Conservation (phyloP, 2,797 vertebrate genomes). For the Galago senegalensis region DNA sequence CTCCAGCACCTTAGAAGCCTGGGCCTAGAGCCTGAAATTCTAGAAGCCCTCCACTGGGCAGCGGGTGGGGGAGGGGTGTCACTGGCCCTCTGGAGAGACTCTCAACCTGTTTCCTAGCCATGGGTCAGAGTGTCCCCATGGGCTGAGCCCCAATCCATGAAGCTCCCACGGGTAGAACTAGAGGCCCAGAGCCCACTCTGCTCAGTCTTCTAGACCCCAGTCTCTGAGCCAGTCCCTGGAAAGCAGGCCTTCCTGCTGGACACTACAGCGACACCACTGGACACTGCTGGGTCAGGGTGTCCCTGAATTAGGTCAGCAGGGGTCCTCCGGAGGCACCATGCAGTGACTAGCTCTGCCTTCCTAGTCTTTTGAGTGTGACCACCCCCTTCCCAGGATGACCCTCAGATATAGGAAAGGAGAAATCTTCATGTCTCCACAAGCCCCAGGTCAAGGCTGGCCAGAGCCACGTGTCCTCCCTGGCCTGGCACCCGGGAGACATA, state of each 20-base stretch:
- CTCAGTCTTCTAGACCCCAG: not conserved
- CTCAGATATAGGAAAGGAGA: rapidly evolving
- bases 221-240: not conserved
- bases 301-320: rapidly evolving
- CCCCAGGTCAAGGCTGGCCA: not conserved
- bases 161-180: rapidly evolving
- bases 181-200: not conserved
- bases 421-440: not conserved
- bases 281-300: too few species aligned
- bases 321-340: rapidly evolving
- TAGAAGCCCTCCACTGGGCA: too few species aligned
- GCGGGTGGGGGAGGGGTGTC: too few species aligned
- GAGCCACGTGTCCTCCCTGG: not conserved
- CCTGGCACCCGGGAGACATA: not conserved
- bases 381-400: not conserved
- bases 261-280: too few species aligned
- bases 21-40: rapidly evolving
- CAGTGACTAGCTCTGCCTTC: rapidly evolving
- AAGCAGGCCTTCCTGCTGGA: too few species aligned
- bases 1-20: rapidly evolving
- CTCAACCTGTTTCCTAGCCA: not conserved
- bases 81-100: not conserved
- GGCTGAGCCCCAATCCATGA: not conserved
- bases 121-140: rapidly evolving
- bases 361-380: too few species aligned